Evolutionary conservation across 2,797 vertebrate species (phyloP).

Genomic region (Margarornis squamiger): DNA sequence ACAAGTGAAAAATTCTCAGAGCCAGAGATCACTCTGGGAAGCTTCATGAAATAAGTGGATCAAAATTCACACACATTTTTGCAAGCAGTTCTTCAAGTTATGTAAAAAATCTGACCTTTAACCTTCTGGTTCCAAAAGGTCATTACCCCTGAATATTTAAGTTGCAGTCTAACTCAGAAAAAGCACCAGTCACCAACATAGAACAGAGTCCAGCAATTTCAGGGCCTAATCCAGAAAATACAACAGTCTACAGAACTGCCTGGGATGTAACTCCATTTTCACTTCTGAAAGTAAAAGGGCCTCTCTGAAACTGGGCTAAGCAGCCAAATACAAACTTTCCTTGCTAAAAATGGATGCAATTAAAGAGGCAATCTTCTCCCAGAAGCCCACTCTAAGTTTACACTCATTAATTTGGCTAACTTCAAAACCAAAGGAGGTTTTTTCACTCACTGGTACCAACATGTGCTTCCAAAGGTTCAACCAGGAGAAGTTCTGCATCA

Average conservation of each 20-base stretch:
- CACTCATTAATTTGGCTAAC: background rate
- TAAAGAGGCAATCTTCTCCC: background rate
- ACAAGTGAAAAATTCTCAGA: background rate
- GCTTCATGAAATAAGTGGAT: background rate
- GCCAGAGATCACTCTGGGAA: background rate
- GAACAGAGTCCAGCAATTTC: background rate
- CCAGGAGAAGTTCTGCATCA: background rate
- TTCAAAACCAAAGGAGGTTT: background rate
- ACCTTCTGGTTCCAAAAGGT: background rate
- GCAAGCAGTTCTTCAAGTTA: background rate
- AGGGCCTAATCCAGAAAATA: background rate
- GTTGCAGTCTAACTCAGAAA: background rate
- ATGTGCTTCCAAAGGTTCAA: background rate
- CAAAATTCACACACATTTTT: background rate
- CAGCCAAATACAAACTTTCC: background rate
- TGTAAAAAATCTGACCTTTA: background rate
- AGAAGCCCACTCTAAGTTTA: background rate
- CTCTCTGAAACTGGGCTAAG: background rate
- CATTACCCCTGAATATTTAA: background rate
- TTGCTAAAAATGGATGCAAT: background rate
- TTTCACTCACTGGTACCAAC: background rate
- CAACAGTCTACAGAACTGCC: background rate
- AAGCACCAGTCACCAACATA: background rate
- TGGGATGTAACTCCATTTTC: background rate
- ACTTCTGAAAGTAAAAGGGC: background rate